A percentile compares a stretch with the other conserved stretches of the same genome.
These are phyloP conservation scores for Ophraella communa DNA, from an alignment of 2,888 invertebrate species.

Conservation along the genomic window DNA sequence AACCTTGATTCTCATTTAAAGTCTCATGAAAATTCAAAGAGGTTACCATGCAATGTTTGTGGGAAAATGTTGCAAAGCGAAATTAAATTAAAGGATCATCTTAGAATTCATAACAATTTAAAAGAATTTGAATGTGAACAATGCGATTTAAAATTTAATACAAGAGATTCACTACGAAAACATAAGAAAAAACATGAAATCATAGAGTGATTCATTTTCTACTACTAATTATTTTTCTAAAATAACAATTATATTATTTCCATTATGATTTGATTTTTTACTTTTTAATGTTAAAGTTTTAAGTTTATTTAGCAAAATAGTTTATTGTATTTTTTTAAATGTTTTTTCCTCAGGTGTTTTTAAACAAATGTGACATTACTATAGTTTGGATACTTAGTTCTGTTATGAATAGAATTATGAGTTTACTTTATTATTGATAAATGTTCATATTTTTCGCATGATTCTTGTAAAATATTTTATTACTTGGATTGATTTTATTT, in stretches of 20 bases:
- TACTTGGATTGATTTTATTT: too few relatives aligned
- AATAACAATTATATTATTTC: not conserved
- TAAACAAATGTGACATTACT: too few relatives aligned
- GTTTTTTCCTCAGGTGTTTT: too few relatives aligned
- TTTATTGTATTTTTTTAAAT: too few relatives aligned
- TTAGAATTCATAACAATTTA: constrained; percentile 55
- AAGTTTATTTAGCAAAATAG: not conserved
- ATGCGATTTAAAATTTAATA: constrained; percentile 55
- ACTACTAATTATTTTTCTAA: not conserved
- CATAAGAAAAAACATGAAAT: constrained; percentile 54
- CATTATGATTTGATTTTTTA: not conserved
- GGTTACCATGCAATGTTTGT: constrained; percentile 54
- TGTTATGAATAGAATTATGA: too few relatives aligned
- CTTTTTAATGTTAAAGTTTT: not conserved
- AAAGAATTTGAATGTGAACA: constrained; percentile 54
- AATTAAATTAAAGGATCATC: constrained; percentile 56
- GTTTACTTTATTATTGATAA: too few relatives aligned
- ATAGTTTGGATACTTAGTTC: too few relatives aligned
- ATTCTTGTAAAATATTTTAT: too few relatives aligned
- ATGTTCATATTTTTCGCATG: too few relatives aligned
- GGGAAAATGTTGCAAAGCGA: constrained; percentile 53
- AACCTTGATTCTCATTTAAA: constrained; percentile 56
- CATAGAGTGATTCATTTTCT: constrained; percentile 8
- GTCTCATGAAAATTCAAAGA: constrained; percentile 54
- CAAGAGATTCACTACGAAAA: constrained; percentile 54